Evolutionary conservation across 2,888 invertebrate genomes (phyloP).

Genomic region (Iselma pallidipennis): DNA sequence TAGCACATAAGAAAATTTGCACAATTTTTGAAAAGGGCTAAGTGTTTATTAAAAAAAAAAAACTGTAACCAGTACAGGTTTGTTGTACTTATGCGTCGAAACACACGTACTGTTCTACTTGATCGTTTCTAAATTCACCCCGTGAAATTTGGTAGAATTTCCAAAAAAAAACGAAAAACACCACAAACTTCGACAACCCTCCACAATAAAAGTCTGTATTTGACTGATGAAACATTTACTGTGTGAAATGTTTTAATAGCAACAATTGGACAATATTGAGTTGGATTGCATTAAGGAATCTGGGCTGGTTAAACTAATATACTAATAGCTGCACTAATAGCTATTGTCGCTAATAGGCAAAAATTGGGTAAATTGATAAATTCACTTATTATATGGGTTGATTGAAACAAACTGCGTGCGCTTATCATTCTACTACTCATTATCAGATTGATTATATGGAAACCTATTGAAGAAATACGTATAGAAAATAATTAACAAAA

Average conservation of each 20-base stretch:
- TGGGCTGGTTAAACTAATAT: slow-evolving; percentile 57
- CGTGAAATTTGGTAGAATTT: no score
- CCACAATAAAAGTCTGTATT: slow-evolving; percentile 49
- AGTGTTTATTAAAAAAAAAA: no score
- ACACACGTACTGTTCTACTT: no score
- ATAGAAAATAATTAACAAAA: not conserved
- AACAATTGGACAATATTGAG: slow-evolving; percentile 59
- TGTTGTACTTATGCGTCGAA: no score
- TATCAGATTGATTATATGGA: not conserved
- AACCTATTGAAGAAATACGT: not conserved
- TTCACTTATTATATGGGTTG: slow-evolving; percentile 55
- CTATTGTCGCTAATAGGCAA: slow-evolving; percentile 59
- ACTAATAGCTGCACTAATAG: slow-evolving; percentile 58
- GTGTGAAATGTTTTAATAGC: slow-evolving; percentile 57
- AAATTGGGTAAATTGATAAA: slow-evolving; percentile 61
- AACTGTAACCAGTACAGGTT: no score
- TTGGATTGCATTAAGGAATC: slow-evolving; percentile 59
- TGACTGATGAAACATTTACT: slow-evolving; percentile 53
- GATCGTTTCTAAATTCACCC: no score
- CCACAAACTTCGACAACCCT: no score
- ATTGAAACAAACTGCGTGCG: slow-evolving; percentile 49
- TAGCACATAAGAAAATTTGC: not conserved
- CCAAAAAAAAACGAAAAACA: no score
- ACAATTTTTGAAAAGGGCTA: not conserved
- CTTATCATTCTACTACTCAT: slow-evolving; percentile 39